phyloP scores from a whole-genome alignment of 2,797 vertebrate species.

The Carduelis carduelis region DNA sequence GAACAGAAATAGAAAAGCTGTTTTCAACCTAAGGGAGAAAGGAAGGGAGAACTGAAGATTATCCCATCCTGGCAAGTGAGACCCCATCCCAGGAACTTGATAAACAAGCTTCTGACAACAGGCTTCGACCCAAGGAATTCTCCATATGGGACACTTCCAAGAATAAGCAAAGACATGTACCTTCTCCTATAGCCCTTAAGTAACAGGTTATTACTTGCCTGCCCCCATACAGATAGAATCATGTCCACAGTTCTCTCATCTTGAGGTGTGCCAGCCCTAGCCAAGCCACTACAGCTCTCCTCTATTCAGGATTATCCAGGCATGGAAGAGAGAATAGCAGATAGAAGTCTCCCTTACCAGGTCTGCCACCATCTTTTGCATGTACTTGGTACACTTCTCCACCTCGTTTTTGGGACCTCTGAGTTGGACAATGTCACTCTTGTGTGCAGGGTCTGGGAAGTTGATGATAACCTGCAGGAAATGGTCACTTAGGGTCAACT shows the following conservation, averaged over 20 bases:
- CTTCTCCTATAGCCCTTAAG: neutral
- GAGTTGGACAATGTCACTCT: constrained; percentile 96
- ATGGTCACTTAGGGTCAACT: neutral
- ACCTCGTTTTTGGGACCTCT: constrained; percentile 94
- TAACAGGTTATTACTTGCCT: neutral
- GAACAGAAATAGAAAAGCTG: constrained; percentile 93
- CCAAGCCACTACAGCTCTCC: neutral
- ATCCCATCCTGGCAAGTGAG: neutral
- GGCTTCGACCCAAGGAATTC: neutral
- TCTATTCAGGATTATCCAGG: neutral
- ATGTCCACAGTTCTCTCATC: neutral
- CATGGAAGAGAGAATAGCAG: neutral
- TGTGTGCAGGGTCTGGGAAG: constrained; percentile 95
- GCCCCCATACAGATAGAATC: neutral
- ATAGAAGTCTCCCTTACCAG: constrained; percentile 74
- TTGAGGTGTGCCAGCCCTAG: neutral
- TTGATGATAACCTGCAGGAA: constrained; percentile 92
- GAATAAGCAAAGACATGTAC: neutral
- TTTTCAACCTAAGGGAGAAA: constrained; percentile 87
- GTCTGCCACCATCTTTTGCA: constrained; percentile 96
- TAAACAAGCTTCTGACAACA: neutral
- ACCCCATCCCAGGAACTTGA: neutral
- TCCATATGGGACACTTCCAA: neutral
- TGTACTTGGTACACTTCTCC: constrained; percentile 97
- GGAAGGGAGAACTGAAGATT: neutral